A percentile compares a stretch with the other conserved stretches of the same genome.
These are phyloP conservation scores for human DNA, from an alignment of 2,113 vertebrate genomes.

Conservation along the genomic window DNA sequence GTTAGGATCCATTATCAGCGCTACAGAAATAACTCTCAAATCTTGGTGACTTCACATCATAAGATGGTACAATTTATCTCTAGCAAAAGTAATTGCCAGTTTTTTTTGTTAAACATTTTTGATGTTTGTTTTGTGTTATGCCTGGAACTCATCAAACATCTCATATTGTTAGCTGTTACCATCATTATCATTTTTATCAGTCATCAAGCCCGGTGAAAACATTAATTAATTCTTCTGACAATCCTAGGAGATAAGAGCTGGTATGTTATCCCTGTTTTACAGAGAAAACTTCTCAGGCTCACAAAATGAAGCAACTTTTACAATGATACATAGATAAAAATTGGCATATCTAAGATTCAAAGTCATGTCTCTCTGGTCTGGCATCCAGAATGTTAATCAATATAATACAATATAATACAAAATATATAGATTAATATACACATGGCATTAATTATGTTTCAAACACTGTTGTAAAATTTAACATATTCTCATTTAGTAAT, in stretches of 20 bases:
- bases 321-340: neutral
- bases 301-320: neutral
- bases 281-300: neutral
- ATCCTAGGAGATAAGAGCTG: neutral
- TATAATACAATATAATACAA: too few relatives aligned
- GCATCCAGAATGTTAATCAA: neutral
- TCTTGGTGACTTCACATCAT: neutral
- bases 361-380: neutral
- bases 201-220: neutral
- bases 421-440: neutral
- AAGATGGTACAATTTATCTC: neutral
- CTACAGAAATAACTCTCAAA: neutral
- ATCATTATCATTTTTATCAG: neutral
- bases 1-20: neutral
- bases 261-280: neutral
- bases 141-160: neutral
- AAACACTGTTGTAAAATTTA: neutral
- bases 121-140: neutral
- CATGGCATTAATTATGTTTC: neutral
- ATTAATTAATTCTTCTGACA: neutral
- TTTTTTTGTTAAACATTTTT: neutral
- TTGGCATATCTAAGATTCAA: neutral
- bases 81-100: neutral
- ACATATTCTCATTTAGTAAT: neutral
- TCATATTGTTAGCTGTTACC: neutral